Conservation (phyloP, 1,140 invertebrate species). For the Frieseomelitta varia region DNA sequence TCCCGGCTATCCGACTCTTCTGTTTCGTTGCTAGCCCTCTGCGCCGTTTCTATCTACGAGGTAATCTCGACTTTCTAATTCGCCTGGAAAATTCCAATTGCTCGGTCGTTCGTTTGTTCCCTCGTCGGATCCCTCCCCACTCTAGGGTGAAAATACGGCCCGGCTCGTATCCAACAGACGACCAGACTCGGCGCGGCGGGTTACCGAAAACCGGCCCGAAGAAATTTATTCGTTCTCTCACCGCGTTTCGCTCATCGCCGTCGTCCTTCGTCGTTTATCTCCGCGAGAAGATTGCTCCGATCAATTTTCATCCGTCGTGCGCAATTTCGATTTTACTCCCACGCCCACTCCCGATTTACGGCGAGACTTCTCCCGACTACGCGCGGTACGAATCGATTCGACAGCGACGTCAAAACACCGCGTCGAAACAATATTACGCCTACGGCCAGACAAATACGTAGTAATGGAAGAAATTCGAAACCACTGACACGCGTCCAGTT, state of each 20-base stretch:
- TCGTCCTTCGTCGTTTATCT: conserved; percentile 7
- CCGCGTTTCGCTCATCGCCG: too few species aligned
- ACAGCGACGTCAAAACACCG: not conserved
- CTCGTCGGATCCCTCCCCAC: too few species aligned
- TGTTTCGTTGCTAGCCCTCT: not conserved
- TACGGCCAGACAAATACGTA: not conserved
- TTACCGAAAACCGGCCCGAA: not conserved
- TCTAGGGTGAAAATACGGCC: not conserved
- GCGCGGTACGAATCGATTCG: not conserved
- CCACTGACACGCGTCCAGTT: conserved; percentile 11
- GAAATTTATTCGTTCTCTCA: conserved; percentile 40
- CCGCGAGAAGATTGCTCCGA: conserved; percentile 13
- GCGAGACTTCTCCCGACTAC: not conserved
- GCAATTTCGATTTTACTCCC: conserved; percentile 29
- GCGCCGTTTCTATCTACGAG: not conserved
- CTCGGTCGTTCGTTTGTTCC: not conserved
- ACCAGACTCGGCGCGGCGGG: too few species aligned
- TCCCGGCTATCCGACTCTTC: conserved; percentile 18
- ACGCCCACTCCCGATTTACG: not conserved
- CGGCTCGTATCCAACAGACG: not conserved
- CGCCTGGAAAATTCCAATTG: not conserved
- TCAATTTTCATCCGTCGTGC: conserved; percentile 29
- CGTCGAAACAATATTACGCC: conserved; percentile 15
- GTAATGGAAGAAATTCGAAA: conserved; percentile 24
- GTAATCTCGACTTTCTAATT: conserved; percentile 52